phyloP scores from a whole-genome alignment of 1,140 invertebrate genomes.

The Caenorhabditis remanei region DNA sequence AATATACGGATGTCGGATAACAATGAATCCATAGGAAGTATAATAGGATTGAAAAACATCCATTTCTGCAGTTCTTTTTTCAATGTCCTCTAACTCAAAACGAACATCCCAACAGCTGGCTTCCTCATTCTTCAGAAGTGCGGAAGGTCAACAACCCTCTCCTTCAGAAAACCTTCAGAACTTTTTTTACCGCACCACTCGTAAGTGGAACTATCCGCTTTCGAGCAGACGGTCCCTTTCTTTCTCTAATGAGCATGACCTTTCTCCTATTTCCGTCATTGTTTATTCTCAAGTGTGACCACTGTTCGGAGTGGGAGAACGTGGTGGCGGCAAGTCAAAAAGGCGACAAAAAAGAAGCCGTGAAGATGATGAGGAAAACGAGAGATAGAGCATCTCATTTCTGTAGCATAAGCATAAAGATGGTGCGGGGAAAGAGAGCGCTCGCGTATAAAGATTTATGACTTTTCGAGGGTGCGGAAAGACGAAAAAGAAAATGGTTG shows the following conservation, averaged over 20 bases:
- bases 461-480: constrained; percentile 47
- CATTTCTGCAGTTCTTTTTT: background rate
- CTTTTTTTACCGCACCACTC: constrained; percentile 35
- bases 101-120: constrained; percentile 29
- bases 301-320: background rate
- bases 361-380: constrained; percentile 30
- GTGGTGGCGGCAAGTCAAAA: constrained; percentile 19
- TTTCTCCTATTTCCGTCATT: constrained; percentile 54
- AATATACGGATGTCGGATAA: background rate
- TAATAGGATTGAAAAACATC: background rate
- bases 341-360: constrained; percentile 48
- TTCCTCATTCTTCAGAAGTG: background rate
- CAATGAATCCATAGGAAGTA: background rate
- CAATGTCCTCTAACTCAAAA: constrained; percentile 16
- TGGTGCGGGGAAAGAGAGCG: constrained; percentile 33
- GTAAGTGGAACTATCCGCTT: constrained; percentile 52
- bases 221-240: constrained; percentile 9
- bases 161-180: constrained; percentile 1
- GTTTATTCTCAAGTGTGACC: constrained; percentile 51
- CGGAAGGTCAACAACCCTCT: constrained; percentile 27
- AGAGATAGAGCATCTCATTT: background rate
- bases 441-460: constrained; percentile 45
- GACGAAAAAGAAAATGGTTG: constrained; percentile 48
- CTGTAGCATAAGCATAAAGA: constrained; percentile 15
- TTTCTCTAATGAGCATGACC: constrained; percentile 43